Evolutionary conservation across 2,888 invertebrate species (phyloP).

Genomic region (Ophioninae sp.): DNA sequence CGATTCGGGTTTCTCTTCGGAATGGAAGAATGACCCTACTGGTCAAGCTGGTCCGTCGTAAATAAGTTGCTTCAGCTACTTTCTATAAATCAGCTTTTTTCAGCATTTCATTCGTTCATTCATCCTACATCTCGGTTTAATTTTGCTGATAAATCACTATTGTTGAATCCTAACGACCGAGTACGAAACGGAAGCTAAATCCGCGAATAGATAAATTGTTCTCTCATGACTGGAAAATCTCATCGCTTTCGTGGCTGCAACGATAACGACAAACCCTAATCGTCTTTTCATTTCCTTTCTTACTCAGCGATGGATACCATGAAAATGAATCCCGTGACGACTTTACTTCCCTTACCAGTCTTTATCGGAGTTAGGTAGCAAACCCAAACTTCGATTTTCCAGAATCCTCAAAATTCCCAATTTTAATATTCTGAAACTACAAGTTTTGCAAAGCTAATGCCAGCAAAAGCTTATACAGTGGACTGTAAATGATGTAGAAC

Average conservation of each 20-base stretch:
- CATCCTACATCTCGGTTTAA: background rate
- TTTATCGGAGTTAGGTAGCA: no score
- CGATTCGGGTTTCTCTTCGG: slow-evolving; percentile 8
- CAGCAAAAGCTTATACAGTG: no score
- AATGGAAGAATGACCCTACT: slow-evolving; percentile 3
- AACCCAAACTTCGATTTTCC: no score
- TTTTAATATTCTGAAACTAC: no score
- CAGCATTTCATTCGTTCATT: background rate
- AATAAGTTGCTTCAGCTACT: slow-evolving; percentile 13
- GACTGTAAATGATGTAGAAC: no score
- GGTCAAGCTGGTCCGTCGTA: slow-evolving; percentile 11
- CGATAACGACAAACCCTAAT: background rate
- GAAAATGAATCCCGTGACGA: background rate
- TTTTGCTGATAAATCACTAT: background rate
- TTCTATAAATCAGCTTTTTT: slow-evolving; percentile 8
- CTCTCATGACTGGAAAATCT: background rate
- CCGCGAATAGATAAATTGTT: background rate
- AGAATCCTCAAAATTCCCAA: no score
- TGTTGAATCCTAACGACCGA: background rate
- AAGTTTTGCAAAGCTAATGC: no score
- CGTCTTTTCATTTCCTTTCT: background rate
- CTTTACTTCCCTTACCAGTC: no score
- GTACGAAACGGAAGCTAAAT: background rate
- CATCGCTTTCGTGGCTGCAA: background rate
- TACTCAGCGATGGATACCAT: background rate